Conservation (phyloP, 2,888 invertebrate species). For the Sclerodermus sp. region DNA sequence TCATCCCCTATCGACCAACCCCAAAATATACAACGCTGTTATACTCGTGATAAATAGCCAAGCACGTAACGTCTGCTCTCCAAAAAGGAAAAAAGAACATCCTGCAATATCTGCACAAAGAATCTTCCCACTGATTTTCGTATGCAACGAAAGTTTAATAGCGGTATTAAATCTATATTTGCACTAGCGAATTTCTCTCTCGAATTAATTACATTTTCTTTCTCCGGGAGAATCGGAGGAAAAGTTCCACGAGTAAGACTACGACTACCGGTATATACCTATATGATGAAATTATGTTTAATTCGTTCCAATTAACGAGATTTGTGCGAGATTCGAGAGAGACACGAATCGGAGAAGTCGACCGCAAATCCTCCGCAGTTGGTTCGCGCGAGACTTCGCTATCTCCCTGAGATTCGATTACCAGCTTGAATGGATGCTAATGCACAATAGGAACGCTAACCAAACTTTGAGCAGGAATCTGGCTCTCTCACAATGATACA, state of each 20-base stretch:
- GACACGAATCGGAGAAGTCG: conserved; percentile 40
- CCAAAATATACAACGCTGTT: conserved; percentile 32
- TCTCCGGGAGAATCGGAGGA: no score
- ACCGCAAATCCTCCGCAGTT: conserved; percentile 50
- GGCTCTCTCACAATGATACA: conserved; percentile 23
- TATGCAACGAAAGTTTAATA: no score
- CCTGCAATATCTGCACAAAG: no score
- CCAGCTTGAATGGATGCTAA: conserved; percentile 57
- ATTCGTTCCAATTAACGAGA: no score
- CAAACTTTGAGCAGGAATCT: conserved; percentile 35
- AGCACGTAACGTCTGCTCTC: neutral
- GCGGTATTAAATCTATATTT: no score
- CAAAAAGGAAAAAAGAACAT: no score
- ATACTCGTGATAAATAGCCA: conserved; percentile 41
- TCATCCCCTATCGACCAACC: conserved; percentile 30
- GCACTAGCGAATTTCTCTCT: no score
- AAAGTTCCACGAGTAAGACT: no score
- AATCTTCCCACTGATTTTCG: no score
- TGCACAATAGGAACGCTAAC: conserved; percentile 51
- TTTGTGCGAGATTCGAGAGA: no score
- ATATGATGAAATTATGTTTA: no score
- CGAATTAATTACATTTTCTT: neutral
- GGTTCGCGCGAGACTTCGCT: conserved; percentile 38
- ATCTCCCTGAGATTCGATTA: conserved; percentile 52
- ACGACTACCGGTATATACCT: no score